These are phyloP conservation scores for Tiaroga cobitis DNA, from an alignment of 2,797 vertebrate species.

Conservation along the genomic window DNA sequence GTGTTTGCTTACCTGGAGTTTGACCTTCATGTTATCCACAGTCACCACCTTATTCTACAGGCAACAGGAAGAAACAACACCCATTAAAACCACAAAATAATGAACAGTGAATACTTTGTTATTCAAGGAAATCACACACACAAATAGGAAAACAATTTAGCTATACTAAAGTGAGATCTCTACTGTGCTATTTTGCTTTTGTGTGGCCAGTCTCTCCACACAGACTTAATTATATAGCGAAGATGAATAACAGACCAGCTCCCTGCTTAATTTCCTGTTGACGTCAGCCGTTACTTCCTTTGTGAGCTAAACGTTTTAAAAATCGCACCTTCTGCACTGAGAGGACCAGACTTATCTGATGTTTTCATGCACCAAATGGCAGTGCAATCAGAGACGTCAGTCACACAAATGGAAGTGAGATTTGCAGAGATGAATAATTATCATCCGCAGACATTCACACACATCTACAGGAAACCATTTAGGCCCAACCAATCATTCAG, in stretches of 20 bases:
- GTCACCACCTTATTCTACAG: constrained; percentile 94
- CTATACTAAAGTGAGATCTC: constrained; percentile 29
- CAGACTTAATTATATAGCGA: constrained; percentile 77
- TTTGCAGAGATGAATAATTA: constrained; percentile 42
- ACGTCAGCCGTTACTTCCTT: constrained; percentile 69
- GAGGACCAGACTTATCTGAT: constrained; percentile 47
- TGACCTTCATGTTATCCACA: constrained; percentile 92
- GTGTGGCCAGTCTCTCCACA: constrained; percentile 68
- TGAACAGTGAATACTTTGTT: not conserved
- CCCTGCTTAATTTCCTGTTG: constrained; percentile 73
- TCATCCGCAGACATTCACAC: constrained; percentile 22
- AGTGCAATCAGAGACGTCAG: constrained; percentile 50
- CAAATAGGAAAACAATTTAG: constrained; percentile 30
- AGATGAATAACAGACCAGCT: constrained; percentile 70
- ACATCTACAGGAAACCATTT: constrained; percentile 9
- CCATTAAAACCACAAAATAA: constrained; percentile 1
- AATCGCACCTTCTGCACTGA: constrained; percentile 53
- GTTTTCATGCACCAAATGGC: constrained; percentile 52
- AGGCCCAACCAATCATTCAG: not conserved
- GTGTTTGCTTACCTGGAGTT: constrained; percentile 88
- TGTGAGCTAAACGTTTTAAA: constrained; percentile 53
- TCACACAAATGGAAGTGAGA: constrained; percentile 43
- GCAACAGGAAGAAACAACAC: constrained; percentile 13
- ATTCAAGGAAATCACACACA: constrained; percentile 2
- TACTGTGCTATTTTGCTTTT: constrained; percentile 1